Evolutionary conservation across 2,888 invertebrate genomes (phyloP), one percentile per base, ranked within the genome.

Genomic region (Agriopis marginaria): DNA sequence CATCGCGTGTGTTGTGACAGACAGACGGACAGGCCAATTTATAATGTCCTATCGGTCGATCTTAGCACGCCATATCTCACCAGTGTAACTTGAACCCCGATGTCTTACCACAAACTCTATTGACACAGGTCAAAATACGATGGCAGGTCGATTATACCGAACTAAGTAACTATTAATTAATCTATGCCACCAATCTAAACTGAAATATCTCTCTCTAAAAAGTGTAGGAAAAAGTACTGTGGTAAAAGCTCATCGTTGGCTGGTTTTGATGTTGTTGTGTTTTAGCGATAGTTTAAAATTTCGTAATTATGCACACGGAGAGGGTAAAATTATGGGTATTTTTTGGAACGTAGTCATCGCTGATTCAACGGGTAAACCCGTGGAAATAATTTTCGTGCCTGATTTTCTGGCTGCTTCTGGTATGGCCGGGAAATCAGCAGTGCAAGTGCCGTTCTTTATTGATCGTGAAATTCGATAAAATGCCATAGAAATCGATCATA

Each of bases 21-120:
- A 91, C 91, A 88, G 90, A 90, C 90, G 87, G 93, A 91, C 93
- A 89, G 91, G 84, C 87, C 87, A 92, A 93, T 93, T 93, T 93
- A 93, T 92, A 93, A 92, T 90, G 90, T 91, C 88, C 88, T 93
- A 93, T 93, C 93, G 81, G 75, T 66, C 82, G 85, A 93, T 92
- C 82, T 79, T 72, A 78, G 76, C 79, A 81, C 76, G 77, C 77
- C 75, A 78, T 17, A 6, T 8, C 17, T 47, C 10, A 66, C 87
- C 80, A 84, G 53, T 61, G 14, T 80, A 76, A 62, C 7, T 59
- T 73, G 82, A 83, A 9, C 75, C 75, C 61, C 40, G 23, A n/a
- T 14, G 60, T 53, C 23, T 10, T 6, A 53, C 45, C n/a, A 23
- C 12, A 39, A 23, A 3, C 8, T n/a, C 39, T 11, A 9, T 9